phyloP scores from a whole-genome alignment of 2,888 invertebrate species.

The Standfussiana lucernea region DNA sequence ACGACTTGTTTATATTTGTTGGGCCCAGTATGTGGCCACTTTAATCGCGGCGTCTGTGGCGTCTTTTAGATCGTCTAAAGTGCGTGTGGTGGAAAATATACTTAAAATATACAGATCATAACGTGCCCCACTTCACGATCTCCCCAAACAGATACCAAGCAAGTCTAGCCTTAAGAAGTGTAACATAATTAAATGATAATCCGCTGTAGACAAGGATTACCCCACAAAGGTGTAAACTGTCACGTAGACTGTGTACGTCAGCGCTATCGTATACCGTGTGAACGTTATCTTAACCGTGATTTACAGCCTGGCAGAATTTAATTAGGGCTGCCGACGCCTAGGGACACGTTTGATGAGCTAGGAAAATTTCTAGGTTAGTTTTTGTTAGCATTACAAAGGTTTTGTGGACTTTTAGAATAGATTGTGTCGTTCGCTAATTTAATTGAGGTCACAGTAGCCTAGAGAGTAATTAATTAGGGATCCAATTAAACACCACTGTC shows the following conservation, averaged over 20 bases:
- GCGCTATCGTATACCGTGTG: conserved; percentile 64
- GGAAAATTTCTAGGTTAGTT: conserved; percentile 45
- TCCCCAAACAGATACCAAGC: conserved; percentile 24
- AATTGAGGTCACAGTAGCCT: conserved; percentile 10
- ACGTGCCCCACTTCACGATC: conserved; percentile 31
- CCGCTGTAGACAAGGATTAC: conserved; percentile 53
- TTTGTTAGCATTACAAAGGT: conserved; percentile 22
- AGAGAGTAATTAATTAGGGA: not conserved
- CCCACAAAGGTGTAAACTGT: conserved; percentile 67
- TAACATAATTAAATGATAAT: conserved; percentile 61
- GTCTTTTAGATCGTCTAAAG: not conserved
- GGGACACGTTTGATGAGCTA: conserved; percentile 55
- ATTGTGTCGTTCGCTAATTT: conserved; percentile 31
- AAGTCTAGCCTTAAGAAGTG: conserved; percentile 44
- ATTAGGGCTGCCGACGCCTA: conserved; percentile 64
- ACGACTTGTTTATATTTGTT: not conserved
- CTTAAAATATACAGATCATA: not conserved
- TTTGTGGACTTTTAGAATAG: conserved; percentile 40
- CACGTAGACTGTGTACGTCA: conserved; percentile 66
- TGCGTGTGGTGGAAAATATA: not conserved
- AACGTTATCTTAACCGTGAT: conserved; percentile 75
- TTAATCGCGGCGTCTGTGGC: not conserved
- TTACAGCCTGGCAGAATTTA: conserved; percentile 73
- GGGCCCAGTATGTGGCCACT: not conserved
- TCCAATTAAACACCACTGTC: too few species aligned